Evolutionary conservation across 2,888 invertebrate species (phyloP), one percentile per base, ranked within the genome.

Genomic region (Homarus gammarus): DNA sequence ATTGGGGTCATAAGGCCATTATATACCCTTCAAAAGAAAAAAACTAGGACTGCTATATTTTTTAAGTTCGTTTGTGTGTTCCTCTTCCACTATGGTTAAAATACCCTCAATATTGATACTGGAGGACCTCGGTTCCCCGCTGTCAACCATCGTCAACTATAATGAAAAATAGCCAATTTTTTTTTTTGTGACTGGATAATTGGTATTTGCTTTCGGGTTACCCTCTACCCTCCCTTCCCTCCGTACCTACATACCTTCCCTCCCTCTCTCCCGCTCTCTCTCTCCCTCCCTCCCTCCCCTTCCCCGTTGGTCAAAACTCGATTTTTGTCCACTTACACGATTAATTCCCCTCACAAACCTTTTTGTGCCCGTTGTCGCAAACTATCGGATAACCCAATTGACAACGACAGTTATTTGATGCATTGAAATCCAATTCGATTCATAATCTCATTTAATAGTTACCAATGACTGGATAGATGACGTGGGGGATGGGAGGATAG

Each of bases 391-490:
- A 84, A 84, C 75, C 61, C 75, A 84, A 84, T 84, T 61, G 61
- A 38, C 56, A 75, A 40, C 75, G 84, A 75, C 84, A 84, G 84
- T 84, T 75, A 84, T 84, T 84, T 73, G 84, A 84, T 84, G 84
- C 75, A 84, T 84, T 84, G 84, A 75, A 84, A 84, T 84, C 75
- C 84, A 75, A 84, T 84, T 84, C 84, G 72, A 75, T 84, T 84
- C 73, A 36, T 84, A 84, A 84, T 84, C 64, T 84, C 75, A 84
- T 84, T 84, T 84, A 84, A 84, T 84, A 61, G 75, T 61, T 51
- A 68, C 84, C 84, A 84, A 84, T 84, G 68, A 83, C 82, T 84
- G 49, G 70, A 68, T 40, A 44, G 31, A 10, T 40, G 33, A 70
- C 10, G 49, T 12, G n/a, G 18, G 40, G 15, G 31, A 1, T 38